These are phyloP conservation scores for Drosophila punjabiensis DNA, from an alignment of 1,140 invertebrate genomes.

Conservation along the genomic window DNA sequence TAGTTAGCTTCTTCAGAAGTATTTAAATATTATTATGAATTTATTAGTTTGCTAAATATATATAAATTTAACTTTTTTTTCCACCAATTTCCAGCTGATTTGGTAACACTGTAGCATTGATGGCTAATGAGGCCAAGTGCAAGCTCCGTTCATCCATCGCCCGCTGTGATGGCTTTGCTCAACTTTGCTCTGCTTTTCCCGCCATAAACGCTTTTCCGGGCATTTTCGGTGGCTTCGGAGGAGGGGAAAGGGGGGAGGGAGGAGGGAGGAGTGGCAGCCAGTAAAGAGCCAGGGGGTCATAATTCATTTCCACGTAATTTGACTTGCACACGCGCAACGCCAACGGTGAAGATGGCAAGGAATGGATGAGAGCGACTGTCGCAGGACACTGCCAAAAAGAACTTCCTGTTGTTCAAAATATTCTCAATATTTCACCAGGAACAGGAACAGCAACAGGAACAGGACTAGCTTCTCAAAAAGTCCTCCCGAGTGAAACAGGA, in stretches of 20 bases:
- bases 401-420: background rate
- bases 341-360: conserved; percentile 8
- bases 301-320: conserved; percentile 81
- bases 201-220: conserved; percentile 35
- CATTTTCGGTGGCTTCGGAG: conserved; percentile 37
- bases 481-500: too few relatives aligned
- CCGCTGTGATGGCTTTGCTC: conserved; percentile 49
- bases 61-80: background rate
- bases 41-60: background rate
- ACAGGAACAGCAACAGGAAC: too few relatives aligned
- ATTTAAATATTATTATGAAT: background rate
- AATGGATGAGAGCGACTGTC: conserved; percentile 16
- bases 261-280: background rate
- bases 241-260: background rate
- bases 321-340: conserved; percentile 67
- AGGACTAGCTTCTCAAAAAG: too few relatives aligned
- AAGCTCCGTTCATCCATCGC: conserved; percentile 30
- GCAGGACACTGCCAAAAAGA: conserved; percentile 1
- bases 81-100: background rate
- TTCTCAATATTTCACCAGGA: background rate
- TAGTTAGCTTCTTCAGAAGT: background rate
- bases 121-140: conserved; percentile 42
- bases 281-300: conserved; percentile 32
- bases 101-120: conserved; percentile 5
- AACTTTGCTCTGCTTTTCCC: conserved; percentile 27